Base-by-base conservation (phyloP, 2,888 invertebrate species). In the Agrilus cyanescens region DNA sequence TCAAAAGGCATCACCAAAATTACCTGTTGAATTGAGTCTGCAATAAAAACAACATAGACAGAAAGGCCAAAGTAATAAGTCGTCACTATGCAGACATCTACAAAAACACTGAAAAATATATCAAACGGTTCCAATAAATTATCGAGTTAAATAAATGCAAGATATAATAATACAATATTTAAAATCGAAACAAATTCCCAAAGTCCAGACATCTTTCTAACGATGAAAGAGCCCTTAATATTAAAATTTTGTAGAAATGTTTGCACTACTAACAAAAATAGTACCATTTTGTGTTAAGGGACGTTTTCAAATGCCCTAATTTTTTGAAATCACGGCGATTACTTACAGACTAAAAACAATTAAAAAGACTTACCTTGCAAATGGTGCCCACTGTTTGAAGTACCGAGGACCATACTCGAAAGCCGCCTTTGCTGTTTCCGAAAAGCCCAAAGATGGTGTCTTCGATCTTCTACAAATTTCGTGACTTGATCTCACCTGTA, bases 371-470 rank as follows among this genome's bases (percentile, higher is more conserved):
- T 70, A 84, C 86, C 74, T 80, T 45, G 81, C 80, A 57, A 76
- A 73, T 49, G 69, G 72, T 0, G 83, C 71, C 72, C 76, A 81
- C 1, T 70, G 71, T 53, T 78, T 69, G 32, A 85, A 52, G 41
- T 54, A 61, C 50, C 70, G 68, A 0, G 90, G 89, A 18, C 91
- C 90, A 52, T 76, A 77, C 57, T 78, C 75, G 59, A 93, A 87
- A 4, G 87, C 84, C 14, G 79, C 78, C 50, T 85, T 85, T 8
- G 87, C 87, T 0, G 90, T 90, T 59, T 85, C 82, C 0, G 89
- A 82, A 61, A 88, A 91, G 38, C 84, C 85, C 66, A 93, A 69
- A 13, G 76, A 75, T 0, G 85, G 82, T 31, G 76, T 75, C 60
- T 78, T 80, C 0, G 78, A 74, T 46, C 80, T 74, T 36, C 72